Percentiles rank a stretch among this genome's conserved stretches.
Conservation (phyloP, 2,888 invertebrate species). For the Dasypogon diadema region DNA sequence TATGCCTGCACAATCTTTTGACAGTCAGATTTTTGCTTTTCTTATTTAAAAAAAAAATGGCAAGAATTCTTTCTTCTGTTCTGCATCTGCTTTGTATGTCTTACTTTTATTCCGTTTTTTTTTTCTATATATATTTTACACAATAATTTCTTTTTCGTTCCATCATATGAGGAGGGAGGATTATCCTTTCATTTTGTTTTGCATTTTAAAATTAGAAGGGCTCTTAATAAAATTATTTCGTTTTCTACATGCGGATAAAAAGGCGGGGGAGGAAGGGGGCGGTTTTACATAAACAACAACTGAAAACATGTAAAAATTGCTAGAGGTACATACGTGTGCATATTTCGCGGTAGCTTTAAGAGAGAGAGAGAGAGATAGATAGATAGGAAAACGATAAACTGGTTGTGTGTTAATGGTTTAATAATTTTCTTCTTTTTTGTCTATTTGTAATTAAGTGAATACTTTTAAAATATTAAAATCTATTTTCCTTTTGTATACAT, state of each 20-base stretch:
- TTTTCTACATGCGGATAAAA: not conserved
- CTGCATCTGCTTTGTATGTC: not conserved
- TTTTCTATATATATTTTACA: not conserved
- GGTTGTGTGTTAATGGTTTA: conserved; percentile 20
- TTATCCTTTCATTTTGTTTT: not conserved
- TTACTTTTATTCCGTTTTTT: too few relatives aligned
- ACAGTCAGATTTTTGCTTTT: conserved; percentile 42
- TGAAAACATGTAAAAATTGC: not conserved
- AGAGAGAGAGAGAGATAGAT: too few relatives aligned
- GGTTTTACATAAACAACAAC: not conserved
- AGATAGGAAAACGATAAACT: not conserved
- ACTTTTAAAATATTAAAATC: conserved; percentile 35
- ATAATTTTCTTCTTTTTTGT: conserved; percentile 22
- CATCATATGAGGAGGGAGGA: not conserved
- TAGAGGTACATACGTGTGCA: not conserved
- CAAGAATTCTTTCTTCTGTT: conserved; percentile 27
- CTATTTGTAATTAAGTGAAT: conserved; percentile 33
- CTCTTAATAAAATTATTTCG: not conserved
- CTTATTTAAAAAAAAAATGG: conserved; percentile 27
- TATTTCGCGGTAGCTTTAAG: not conserved
- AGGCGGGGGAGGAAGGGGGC: too few relatives aligned
- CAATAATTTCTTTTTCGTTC: not conserved
- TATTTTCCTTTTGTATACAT: conserved; percentile 26
- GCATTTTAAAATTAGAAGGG: not conserved
- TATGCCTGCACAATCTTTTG: conserved; percentile 39